Percentiles rank a stretch among this genome's conserved stretches.
Evolutionary conservation across 1,140 invertebrate species (phyloP).

Genomic region (Lycorma delicatula): DNA sequence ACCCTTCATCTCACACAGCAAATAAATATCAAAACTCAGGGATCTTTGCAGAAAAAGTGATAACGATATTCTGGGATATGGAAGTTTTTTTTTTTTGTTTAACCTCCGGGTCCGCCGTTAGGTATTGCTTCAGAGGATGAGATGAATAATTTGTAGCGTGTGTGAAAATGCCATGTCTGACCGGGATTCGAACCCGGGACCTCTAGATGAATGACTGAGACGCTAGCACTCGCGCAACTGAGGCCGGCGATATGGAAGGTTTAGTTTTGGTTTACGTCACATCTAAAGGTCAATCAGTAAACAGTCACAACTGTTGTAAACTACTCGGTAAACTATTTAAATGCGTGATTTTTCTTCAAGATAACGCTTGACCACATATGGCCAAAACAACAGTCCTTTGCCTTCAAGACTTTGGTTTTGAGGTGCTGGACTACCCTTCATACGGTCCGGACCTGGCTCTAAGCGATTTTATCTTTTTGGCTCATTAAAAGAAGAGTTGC

Average conservation of each 20-base stretch:
- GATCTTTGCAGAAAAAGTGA: neutral
- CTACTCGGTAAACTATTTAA: neutral
- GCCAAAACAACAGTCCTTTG: neutral
- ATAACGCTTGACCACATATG: neutral
- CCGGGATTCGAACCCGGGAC: too few relatives aligned
- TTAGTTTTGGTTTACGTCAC: neutral
- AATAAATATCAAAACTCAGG: neutral
- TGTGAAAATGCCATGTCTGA: too few relatives aligned
- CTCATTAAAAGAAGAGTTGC: neutral
- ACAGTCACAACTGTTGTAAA: neutral
- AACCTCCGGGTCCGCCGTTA: too few relatives aligned
- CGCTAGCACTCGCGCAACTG: too few relatives aligned
- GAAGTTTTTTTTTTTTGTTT: too few relatives aligned
- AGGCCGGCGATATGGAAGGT: neutral
- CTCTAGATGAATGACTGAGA: too few relatives aligned
- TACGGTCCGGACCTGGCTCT: neutral
- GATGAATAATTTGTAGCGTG: too few relatives aligned
- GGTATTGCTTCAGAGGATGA: too few relatives aligned
- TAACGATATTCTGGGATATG: neutral
- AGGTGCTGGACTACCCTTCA: neutral
- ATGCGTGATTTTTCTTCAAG: neutral
- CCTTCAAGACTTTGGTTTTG: neutral
- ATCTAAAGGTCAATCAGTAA: conserved; percentile 1
- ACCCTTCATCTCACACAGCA: neutral
- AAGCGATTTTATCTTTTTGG: neutral